Conservation (phyloP, 2,888 invertebrate genomes). For the Hemicrepidius hirtus region DNA sequence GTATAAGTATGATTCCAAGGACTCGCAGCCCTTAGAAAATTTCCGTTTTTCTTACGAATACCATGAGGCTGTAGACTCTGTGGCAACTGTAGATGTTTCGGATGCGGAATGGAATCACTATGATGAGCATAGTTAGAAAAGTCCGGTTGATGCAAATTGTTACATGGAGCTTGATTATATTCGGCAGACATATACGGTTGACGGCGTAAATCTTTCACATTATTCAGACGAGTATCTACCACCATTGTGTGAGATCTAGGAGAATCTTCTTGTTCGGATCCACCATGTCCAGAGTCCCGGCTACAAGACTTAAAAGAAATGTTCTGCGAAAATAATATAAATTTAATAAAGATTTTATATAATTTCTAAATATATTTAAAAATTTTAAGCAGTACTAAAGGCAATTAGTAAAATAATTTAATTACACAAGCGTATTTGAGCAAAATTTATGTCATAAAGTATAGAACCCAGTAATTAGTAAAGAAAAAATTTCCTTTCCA, state of each 20-base stretch:
- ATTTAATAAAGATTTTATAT: too few relatives aligned
- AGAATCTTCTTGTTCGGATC: conserved; percentile 81
- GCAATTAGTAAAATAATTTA: too few relatives aligned
- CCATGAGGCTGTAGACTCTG: conserved; percentile 64
- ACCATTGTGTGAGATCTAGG: conserved; percentile 76
- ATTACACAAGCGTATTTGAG: too few relatives aligned
- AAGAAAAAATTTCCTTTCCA: too few relatives aligned
- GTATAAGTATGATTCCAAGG: conserved; percentile 86
- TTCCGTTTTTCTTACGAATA: conserved; percentile 67
- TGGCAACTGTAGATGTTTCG: conserved; percentile 65
- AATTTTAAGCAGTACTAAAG: too few relatives aligned
- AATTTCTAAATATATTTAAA: too few relatives aligned
- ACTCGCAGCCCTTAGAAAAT: conserved; percentile 74
- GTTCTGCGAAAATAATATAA: conserved; percentile 76
- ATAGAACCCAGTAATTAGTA: too few relatives aligned
- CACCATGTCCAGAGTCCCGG: conserved; percentile 78
- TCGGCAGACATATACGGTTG: conserved; percentile 71
- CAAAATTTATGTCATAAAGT: too few relatives aligned
- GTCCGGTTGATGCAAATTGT: conserved; percentile 63
- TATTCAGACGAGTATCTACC: conserved; percentile 74
- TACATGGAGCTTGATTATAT: conserved; percentile 67
- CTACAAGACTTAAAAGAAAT: conserved; percentile 89
- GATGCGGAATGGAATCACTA: conserved; percentile 63
- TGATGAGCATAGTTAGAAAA: conserved; percentile 65
- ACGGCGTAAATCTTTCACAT: conserved; percentile 75